Evolutionary conservation across 2,797 vertebrate genomes (phyloP), one percentile per base, ranked within the genome.

Genomic region (Premnoplex brunnescens): DNA sequence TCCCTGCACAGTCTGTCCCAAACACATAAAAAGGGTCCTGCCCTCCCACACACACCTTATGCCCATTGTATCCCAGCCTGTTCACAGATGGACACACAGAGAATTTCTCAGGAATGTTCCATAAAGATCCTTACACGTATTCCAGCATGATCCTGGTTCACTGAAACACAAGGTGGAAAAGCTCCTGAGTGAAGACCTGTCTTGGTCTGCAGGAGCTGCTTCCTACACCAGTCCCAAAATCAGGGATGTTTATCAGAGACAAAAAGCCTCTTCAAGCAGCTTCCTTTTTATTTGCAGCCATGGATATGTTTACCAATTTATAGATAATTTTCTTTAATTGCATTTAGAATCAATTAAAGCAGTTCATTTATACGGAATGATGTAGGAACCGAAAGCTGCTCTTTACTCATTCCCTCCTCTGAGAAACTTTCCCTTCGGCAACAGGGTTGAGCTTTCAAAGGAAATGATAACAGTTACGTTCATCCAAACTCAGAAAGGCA

Each of bases 301-400:
- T 1, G 23, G 66, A 36, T 85, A 22, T 12, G 2, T 69, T 83
- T 92, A 52, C 71, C 59, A 82, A 56, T 76, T 76, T 56, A 59
- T 37, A 89, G 77, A 76, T 87, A 76, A 79, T 91, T 90, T 78
- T 66, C 78, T 85, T 94, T 94, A 82, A 87, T 77, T 95, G 68
- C 67, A 77, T 92, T 90, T 89, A 67, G 51, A 89, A 79, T 94
- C 73, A 91, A 49, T 82, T 82, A 90, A 88, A 92, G 67, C 16
- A 44, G 37, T 34, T 90, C 56, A 75, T 76, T 91, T 69, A 17
- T 28, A 54, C 8, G 30, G 63, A 86, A 79, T 1, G 24, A 69
- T 52, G 32, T 3, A 88, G 55, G 55, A 81, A 91, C 44, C 24
- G 28, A 79, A 69, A 91, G 63, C 83, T 76, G n/a, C 71, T 73